phyloP scores from a whole-genome alignment of 2,888 invertebrate species.

The Phalera bucephala region DNA sequence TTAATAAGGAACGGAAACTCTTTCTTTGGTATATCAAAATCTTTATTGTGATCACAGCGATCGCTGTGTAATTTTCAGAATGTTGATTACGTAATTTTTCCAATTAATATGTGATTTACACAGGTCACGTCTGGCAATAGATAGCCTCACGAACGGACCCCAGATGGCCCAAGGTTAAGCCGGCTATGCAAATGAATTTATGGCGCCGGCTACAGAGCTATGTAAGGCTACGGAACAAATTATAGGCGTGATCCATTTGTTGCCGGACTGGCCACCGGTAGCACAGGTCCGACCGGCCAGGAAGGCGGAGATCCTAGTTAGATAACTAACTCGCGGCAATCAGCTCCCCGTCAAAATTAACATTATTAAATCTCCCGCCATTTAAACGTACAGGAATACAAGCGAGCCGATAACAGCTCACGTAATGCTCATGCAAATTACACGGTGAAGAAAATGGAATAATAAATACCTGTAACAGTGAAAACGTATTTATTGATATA shows the following conservation, averaged over 20 bases:
- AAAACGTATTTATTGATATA: conserved; percentile 18
- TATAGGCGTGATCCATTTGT: conserved; percentile 39
- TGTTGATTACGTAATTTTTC: conserved; percentile 32
- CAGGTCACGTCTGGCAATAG: conserved; percentile 29
- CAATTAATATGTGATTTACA: conserved; percentile 16
- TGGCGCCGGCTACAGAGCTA: conserved; percentile 24
- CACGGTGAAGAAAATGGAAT: conserved; percentile 17
- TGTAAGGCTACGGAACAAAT: conserved; percentile 37
- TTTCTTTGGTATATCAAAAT: conserved; percentile 26
- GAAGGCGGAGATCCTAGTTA: conserved; percentile 36
- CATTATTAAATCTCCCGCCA: conserved; percentile 23
- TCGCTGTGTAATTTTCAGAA: conserved; percentile 30
- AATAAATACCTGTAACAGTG: conserved; percentile 20
- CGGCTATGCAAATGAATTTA: conserved; percentile 42
- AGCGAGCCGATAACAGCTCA: conserved; percentile 17
- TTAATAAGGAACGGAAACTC: conserved; percentile 42
- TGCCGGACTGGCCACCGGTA: conserved; percentile 32
- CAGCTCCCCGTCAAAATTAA: conserved; percentile 26
- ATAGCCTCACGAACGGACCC: conserved; percentile 30
- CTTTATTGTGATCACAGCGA: conserved; percentile 15
- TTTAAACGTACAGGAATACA: conserved; percentile 21
- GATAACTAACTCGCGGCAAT: conserved; percentile 33
- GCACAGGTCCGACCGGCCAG: conserved; percentile 33
- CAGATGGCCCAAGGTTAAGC: conserved; percentile 42
- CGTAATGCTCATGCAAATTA: conserved; percentile 22